These are phyloP conservation scores for Troides aeacus DNA, from an alignment of 2,888 invertebrate species.

Conservation along the genomic window DNA sequence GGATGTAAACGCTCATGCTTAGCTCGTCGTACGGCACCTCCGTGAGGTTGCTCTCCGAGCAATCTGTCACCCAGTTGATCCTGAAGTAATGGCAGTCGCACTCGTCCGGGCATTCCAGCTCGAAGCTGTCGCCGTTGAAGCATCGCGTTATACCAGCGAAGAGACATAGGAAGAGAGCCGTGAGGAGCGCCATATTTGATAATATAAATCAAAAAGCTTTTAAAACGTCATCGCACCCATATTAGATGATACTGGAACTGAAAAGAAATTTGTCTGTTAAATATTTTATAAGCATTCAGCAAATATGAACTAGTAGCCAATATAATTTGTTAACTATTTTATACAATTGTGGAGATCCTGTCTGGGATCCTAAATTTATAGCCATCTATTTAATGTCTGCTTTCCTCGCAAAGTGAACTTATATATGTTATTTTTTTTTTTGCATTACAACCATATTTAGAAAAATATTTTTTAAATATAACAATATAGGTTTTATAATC, in stretches of 20 bases:
- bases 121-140: constrained; percentile 83
- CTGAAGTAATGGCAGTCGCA: constrained; percentile 88
- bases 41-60: constrained; percentile 86
- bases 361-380: too few relatives aligned
- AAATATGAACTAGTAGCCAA: too few relatives aligned
- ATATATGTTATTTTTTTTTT: too few relatives aligned
- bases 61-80: constrained; percentile 88
- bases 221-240: constrained; percentile 40
- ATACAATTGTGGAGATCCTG: too few relatives aligned
- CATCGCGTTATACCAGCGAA: constrained; percentile 49
- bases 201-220: constrained; percentile 28
- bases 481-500: too few relatives aligned
- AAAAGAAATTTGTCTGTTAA: constrained; percentile 6
- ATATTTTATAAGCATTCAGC: too few relatives aligned
- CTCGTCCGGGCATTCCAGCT: constrained; percentile 85
- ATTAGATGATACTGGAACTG: constrained; percentile 32
- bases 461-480: too few relatives aligned
- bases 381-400: too few relatives aligned
- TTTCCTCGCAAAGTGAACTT: too few relatives aligned
- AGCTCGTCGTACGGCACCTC: constrained; percentile 84
- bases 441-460: too few relatives aligned
- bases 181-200: constrained; percentile 52
- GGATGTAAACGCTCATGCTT: constrained; percentile 84
- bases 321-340: too few relatives aligned
- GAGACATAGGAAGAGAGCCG: constrained; percentile 51